Percentiles rank a stretch among this genome's conserved stretches.
phyloP scores from a whole-genome alignment of 2,888 invertebrate species.

The Linnaemya tessellans region DNA sequence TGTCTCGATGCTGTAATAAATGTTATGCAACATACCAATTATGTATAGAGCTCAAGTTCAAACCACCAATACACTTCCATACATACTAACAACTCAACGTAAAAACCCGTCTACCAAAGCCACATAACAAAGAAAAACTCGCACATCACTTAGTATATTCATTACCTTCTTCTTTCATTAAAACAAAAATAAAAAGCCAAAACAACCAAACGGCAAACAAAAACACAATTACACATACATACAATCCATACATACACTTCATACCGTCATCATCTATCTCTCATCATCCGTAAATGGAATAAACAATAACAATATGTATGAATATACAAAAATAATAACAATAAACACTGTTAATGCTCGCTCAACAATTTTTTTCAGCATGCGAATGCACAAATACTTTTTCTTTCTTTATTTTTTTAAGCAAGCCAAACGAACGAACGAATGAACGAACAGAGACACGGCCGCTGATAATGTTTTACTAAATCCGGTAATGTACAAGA shows the following conservation, averaged over 20 bases:
- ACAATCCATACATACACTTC: slow-evolving; percentile 19
- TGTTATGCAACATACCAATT: slow-evolving; percentile 80
- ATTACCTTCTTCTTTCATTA: slow-evolving; percentile 46
- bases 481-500: slow-evolving; percentile 59
- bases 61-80: slow-evolving; percentile 70
- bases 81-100: slow-evolving; percentile 64
- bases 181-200: slow-evolving; percentile 56
- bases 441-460: slow-evolving; percentile 39
- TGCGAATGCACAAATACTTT: slow-evolving; percentile 42
- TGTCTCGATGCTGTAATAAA: slow-evolving; percentile 80
- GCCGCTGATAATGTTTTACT: slow-evolving; percentile 39
- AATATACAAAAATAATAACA: slow-evolving; percentile 38
- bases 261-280: slow-evolving; percentile 77
- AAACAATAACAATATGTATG: slow-evolving; percentile 7
- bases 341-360: slow-evolving; percentile 14
- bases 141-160: slow-evolving; percentile 45
- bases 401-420: slow-evolving; percentile 37
- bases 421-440: slow-evolving; percentile 45
- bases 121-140: slow-evolving; percentile 58
- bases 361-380: slow-evolving; percentile 33
- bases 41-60: slow-evolving; percentile 77
- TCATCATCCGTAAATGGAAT: slow-evolving; percentile 69
- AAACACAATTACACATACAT: not conserved
- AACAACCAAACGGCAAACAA: slow-evolving; percentile 21
- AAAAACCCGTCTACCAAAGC: slow-evolving; percentile 70